These are phyloP conservation scores for Morpho deidamia DNA, from an alignment of 2,888 invertebrate species.

Conservation along the genomic window DNA sequence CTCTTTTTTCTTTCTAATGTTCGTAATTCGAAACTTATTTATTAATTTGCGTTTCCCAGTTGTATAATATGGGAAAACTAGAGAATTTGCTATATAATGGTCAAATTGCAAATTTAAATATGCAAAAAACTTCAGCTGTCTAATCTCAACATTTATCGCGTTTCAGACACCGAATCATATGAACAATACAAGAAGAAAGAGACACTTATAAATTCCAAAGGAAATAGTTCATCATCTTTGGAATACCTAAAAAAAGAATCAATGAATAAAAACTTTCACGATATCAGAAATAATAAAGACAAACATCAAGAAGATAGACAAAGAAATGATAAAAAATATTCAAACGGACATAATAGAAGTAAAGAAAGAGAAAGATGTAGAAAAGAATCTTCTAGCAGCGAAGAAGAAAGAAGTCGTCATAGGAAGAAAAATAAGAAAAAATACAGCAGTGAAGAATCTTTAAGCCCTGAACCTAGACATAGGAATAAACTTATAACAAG, in stretches of 20 bases:
- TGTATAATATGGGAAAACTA: too few relatives aligned
- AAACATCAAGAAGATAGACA: conserved; percentile 26
- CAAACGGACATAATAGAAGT: conserved; percentile 38
- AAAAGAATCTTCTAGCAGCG: conserved; percentile 35
- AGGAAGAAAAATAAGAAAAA: conserved; percentile 28
- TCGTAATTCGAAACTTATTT: too few relatives aligned
- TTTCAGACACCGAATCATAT: conserved; percentile 83
- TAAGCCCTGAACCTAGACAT: conserved; percentile 44
- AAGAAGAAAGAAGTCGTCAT: conserved; percentile 26
- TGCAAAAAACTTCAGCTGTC: too few relatives aligned
- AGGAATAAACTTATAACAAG: conserved; percentile 32
- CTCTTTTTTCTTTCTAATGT: too few relatives aligned
- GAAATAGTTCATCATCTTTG: conserved; percentile 27
- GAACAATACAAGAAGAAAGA: conserved; percentile 82
- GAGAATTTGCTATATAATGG: too few relatives aligned
- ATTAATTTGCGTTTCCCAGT: too few relatives aligned
- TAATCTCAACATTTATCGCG: too few relatives aligned
- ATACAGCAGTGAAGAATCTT: conserved; percentile 44
- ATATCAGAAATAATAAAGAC: conserved; percentile 26
- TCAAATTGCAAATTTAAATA: too few relatives aligned
- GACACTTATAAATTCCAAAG: conserved; percentile 41
- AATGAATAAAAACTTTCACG: conserved; percentile 38
- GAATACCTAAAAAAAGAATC: conserved; percentile 29
- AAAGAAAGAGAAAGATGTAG: conserved; percentile 28
- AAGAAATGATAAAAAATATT: conserved; percentile 33